phyloP scores from a whole-genome alignment of 2,888 invertebrate species.

The Hydropsyche betteni region DNA sequence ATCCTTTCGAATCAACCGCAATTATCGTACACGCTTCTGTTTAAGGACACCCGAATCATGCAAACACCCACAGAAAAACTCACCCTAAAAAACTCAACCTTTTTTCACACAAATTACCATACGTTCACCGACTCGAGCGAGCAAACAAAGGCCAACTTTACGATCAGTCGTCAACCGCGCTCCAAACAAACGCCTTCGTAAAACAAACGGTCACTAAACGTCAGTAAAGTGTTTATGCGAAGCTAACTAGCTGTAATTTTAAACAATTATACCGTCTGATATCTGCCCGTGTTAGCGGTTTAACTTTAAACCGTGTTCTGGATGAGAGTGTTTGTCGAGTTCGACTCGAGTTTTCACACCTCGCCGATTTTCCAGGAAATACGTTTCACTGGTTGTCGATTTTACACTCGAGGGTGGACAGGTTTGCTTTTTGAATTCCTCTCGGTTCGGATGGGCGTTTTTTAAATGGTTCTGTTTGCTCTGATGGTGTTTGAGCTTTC shows the following conservation, averaged over 20 bases:
- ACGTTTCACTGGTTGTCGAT: not conserved
- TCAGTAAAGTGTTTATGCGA: slow-evolving; percentile 36
- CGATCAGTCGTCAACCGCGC: not conserved
- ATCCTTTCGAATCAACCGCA: too few species aligned
- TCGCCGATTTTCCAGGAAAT: slow-evolving; percentile 10
- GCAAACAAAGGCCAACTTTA: too few species aligned
- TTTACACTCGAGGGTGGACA: not conserved
- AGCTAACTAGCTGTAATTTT: slow-evolving; percentile 42
- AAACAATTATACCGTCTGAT: slow-evolving; percentile 36
- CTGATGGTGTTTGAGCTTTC: not conserved
- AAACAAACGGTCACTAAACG: slow-evolving; percentile 37
- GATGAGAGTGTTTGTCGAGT: not conserved
- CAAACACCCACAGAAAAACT: too few species aligned
- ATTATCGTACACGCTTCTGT: too few species aligned
- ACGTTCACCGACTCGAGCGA: too few species aligned
- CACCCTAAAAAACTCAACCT: too few species aligned
- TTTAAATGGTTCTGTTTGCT: too few species aligned
- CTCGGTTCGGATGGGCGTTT: not conserved
- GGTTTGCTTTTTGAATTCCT: slow-evolving; percentile 25
- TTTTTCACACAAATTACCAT: too few species aligned
- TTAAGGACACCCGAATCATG: too few species aligned
- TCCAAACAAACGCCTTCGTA: not conserved
- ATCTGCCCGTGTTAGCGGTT: slow-evolving; percentile 27
- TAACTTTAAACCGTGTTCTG: not conserved
- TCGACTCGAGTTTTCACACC: slow-evolving; percentile 1